Base-by-base conservation (phyloP, 2,888 invertebrate species). In the Fragum whitleyi region DNA sequence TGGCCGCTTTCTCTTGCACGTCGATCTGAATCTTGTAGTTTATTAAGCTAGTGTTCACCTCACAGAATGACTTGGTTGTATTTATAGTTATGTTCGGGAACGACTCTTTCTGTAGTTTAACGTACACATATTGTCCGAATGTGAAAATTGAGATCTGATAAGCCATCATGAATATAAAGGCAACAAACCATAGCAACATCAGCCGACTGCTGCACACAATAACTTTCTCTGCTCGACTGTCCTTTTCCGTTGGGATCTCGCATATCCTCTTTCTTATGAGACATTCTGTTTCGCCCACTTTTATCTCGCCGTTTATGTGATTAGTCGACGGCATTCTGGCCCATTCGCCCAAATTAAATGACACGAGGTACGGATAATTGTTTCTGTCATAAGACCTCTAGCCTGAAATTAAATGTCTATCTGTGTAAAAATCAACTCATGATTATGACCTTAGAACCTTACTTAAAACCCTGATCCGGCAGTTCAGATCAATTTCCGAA, bases 1-100 rank as follows among this genome's bases (percentile, higher is more conserved):
- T 70, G 1, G 86, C 83, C 3, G 86, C 74, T 23, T 77, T 39
- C 28, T 77, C 57, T 47, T 88, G 88, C 11, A 83, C 68, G 19
- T 77, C 72, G 19, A 57, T 23, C 69, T 82, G 83, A 11, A 81
- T 65, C 26, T 42, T 23, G 36, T 61, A 79, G 14, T 67, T 61
- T 3, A 29, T 36, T 0, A 72, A 72, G 1, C 68, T 39, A 6
- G 77, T 75, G 42, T 83, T 77, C 16, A 51, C 57, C 19, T 62
- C 70, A 53, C 72, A 86, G 9, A 62, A 57, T 1, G 81, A 77
- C 14, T 69, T 69, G 0, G 74, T 79, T 2, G 74, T 75, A 29
- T 61, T 59, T 5, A 73, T 53, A n/a, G 61, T 71, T 3, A 71
- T 39, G 21, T 74, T 77, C 9, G 79, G 79, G 42, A 65, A 83